A percentile compares a stretch with the other conserved stretches of the same genome.
These are phyloP conservation scores for Heterochromis multidens DNA, from an alignment of 2,113 vertebrate genomes.

Conservation along the genomic window DNA sequence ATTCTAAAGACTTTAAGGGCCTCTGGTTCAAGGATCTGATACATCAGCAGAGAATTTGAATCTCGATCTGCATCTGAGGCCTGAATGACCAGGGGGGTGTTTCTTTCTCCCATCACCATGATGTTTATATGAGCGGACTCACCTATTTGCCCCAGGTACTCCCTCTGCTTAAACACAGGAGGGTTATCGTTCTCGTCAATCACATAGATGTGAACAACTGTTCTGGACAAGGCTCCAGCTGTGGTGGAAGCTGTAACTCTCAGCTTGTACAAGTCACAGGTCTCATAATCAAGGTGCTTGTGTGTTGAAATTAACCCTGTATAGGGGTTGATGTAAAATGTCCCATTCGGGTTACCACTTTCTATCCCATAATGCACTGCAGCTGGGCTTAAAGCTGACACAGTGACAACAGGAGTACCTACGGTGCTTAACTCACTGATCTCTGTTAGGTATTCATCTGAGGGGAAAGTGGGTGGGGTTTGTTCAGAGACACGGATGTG, in stretches of 20 bases:
- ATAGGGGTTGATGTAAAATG: constrained; percentile 86
- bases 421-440: constrained; percentile 81
- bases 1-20: constrained; percentile 83
- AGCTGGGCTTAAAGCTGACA: constrained; percentile 81
- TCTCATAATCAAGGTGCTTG: constrained; percentile 86
- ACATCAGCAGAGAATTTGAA: constrained; percentile 83
- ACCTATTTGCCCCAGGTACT: constrained; percentile 83
- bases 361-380: constrained; percentile 87
- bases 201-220: constrained; percentile 81
- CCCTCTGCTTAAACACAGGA: constrained; percentile 78
- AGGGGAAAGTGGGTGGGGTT: constrained; percentile 84
- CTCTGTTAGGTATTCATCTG: constrained; percentile 84
- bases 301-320: constrained; percentile 86
- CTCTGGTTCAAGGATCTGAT: constrained; percentile 86
- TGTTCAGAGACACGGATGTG: constrained; percentile 78
- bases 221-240: constrained; percentile 75
- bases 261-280: constrained; percentile 80
- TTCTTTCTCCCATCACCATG: constrained; percentile 84
- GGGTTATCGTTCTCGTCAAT: constrained; percentile 92
- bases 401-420: constrained; percentile 80
- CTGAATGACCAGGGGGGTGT: constrained; percentile 84
- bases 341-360: constrained; percentile 81
- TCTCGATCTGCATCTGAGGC: constrained; percentile 86
- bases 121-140: constrained; percentile 85
- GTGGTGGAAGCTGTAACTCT: constrained; percentile 82